Evolutionary conservation across 2,888 invertebrate genomes (phyloP).

Genomic region (Lomographa bimaculata): DNA sequence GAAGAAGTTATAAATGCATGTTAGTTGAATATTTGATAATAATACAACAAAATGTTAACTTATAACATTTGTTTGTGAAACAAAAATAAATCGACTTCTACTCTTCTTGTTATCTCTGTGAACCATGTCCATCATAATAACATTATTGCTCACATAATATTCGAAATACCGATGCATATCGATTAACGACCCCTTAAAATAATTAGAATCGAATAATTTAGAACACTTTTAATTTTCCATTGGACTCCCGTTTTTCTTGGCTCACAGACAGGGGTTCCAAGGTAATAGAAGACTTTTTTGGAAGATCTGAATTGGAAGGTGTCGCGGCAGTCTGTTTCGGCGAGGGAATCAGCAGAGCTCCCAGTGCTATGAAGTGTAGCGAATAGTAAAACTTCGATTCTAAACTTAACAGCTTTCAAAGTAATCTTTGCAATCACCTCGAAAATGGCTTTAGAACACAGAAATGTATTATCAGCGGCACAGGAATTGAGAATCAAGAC

Average conservation of each 20-base stretch:
- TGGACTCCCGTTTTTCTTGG: slow-evolving; percentile 48
- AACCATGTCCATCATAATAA: too few relatives aligned
- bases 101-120: too few relatives aligned
- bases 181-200: slow-evolving; percentile 2
- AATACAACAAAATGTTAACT: background rate
- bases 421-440: slow-evolving; percentile 45
- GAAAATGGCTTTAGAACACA: slow-evolving; percentile 49
- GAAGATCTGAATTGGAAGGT: slow-evolving; percentile 39
- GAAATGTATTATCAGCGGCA: slow-evolving; percentile 38
- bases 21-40: background rate
- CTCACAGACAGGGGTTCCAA: slow-evolving; percentile 25
- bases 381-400: slow-evolving; percentile 76
- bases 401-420: slow-evolving; percentile 35
- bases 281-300: slow-evolving; percentile 39
- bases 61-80: too few relatives aligned
- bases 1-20: slow-evolving; percentile 1
- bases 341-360: slow-evolving; percentile 67
- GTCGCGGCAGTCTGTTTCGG: slow-evolving; percentile 29
- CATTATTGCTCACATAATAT: background rate
- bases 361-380: slow-evolving; percentile 74
- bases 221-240: slow-evolving; percentile 61
- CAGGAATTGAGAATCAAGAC: slow-evolving; percentile 45
- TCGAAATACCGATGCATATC: background rate
- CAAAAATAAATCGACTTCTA: too few relatives aligned
- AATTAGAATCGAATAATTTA: slow-evolving; percentile 29